Evolutionary conservation across 2,113 vertebrate genomes (phyloP), one percentile per base, ranked within the genome.

Genomic region (Melanerpes aurifrons): DNA sequence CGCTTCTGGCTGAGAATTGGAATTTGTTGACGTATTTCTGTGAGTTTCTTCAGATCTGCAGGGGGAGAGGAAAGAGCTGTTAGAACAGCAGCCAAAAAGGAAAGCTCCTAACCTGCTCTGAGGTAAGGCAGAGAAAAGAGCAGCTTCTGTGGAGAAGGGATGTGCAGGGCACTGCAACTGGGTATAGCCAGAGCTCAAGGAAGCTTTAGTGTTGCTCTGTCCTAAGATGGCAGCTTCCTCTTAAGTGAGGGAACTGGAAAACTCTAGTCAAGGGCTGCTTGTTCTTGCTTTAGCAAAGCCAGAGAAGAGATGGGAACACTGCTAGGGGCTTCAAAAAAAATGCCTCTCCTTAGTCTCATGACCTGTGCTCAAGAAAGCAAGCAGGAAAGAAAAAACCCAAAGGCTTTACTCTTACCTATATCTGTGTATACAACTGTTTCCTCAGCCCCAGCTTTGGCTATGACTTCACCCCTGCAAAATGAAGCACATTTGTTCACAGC

Each of bases 1-100:
- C 99, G 98, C 29, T 98, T 98, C 97, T 99, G 99, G 25, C 28
- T 95, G 22, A 97, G 97, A 97, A 99, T 97, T 14, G 99, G 99
- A 58, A 99, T 99, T 97, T 99, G 99, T 86, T 98, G 98, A 77
- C 99, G 98, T 82, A 99, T 92, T 90, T 99, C 99, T 21, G 97
- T 87, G 61, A 99, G 94, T 89, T 98, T 99, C 97, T 99, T 98
- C 97, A 99, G 95, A 93, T 99, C 99, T 99, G 97, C n/a, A 84
- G 95, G 64, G 31, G 35, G 25, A 28, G 10, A 89, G 95, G 43
- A 89, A 91, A 76, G 26, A 57, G 6, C 25, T 83, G 21, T 75
- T 35, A 90, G 50, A 86, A 84, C 15, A 81, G 68, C 19, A 70
- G 28, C 31, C 79, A 75, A 18, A 87, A 64, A 58, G 35, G 54